These are phyloP conservation scores for Malacosoma neustria DNA, from an alignment of 2,888 invertebrate species.

Conservation along the genomic window DNA sequence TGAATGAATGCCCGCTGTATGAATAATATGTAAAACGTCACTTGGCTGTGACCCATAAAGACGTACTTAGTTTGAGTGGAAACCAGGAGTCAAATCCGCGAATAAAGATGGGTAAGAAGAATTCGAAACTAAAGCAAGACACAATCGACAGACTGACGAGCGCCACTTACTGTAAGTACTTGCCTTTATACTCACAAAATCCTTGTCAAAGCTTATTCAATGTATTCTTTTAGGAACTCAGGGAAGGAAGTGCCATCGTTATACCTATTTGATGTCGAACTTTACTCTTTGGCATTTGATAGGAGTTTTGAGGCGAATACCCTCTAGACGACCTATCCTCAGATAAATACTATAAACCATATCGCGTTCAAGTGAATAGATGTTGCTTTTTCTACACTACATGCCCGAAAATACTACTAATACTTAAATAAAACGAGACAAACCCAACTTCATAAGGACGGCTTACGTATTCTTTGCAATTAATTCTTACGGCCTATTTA, in stretches of 20 bases:
- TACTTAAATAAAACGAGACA: not conserved
- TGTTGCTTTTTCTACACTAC: not conserved
- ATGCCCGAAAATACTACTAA: not conserved
- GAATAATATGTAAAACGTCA: slow-evolving; percentile 58
- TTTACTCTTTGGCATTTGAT: not conserved
- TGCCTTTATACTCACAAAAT: slow-evolving; percentile 4
- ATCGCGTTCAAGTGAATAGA: not conserved
- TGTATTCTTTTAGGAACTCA: not conserved
- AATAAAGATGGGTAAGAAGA: slow-evolving; percentile 93
- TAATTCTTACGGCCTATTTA: no score
- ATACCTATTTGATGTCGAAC: not conserved
- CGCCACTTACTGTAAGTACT: slow-evolving; percentile 93
- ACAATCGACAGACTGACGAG: slow-evolving; percentile 93
- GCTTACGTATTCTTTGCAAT: no score
- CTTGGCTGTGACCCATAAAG: slow-evolving; percentile 24
- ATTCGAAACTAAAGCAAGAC: slow-evolving; percentile 96
- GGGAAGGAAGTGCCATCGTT: not conserved
- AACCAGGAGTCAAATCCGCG: slow-evolving; percentile 13
- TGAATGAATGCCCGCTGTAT: slow-evolving; percentile 22
- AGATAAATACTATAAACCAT: slow-evolving; percentile 9
- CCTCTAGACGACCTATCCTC: not conserved
- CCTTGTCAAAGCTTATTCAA: slow-evolving; percentile 2
- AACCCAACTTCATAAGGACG: not conserved
- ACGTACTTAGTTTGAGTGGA: slow-evolving; percentile 26
- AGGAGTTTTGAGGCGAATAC: not conserved